Base-by-base conservation (phyloP, 2,888 invertebrate species). In the Serrognathus titanus region DNA sequence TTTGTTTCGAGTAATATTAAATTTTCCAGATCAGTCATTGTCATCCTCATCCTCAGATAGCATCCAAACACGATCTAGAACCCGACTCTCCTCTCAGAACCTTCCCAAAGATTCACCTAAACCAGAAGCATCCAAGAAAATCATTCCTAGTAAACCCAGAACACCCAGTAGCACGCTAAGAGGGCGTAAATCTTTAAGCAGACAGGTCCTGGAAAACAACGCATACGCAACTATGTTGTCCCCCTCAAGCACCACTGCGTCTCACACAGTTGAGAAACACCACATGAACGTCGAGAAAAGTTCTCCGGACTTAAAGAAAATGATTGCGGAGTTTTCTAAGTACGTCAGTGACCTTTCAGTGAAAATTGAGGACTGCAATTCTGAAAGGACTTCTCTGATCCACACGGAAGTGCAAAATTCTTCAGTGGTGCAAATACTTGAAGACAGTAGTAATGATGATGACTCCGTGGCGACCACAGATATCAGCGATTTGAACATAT, bases 201-300 rank as follows among this genome's bases (percentile, higher is more conserved):
- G 58, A 37, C 53, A 51, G 53, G 58, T 58, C 9, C 24, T 58
- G 12, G 54, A 54, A 38, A 45, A 49, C 31, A 58, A 58, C 46
- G 46, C 53, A 2, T 47, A 50, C 48, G 40, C 58, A 10, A 10
- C 48, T 4, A 9, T 43, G 11, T n/a, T 43, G 20, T 16, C 43
- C 3, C 20, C 43, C 20, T n/a, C 10, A 10, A 39, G 12, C 12
- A 39, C 39, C n/a, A 43, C n/a, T 43, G 10, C 20, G 20, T 39
- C 39, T 7, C n/a, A n/a, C 12, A 43, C 8, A 6, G 16, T 16
- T 3, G 43, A 43, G 20, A 43, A 31, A 31, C 24, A 31, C 6
- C 24, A 31, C 6, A 31, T 31, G 24, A 31, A 31, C 24, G 24
- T 31, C 24, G 24, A 31, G 1, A 7, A 31, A 6, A 7, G 24